A percentile compares a stretch with the other conserved stretches of the same genome.
Evolutionary conservation across 2,888 invertebrate species (phyloP).

Genomic region (Pristionchus arcanus): DNA sequence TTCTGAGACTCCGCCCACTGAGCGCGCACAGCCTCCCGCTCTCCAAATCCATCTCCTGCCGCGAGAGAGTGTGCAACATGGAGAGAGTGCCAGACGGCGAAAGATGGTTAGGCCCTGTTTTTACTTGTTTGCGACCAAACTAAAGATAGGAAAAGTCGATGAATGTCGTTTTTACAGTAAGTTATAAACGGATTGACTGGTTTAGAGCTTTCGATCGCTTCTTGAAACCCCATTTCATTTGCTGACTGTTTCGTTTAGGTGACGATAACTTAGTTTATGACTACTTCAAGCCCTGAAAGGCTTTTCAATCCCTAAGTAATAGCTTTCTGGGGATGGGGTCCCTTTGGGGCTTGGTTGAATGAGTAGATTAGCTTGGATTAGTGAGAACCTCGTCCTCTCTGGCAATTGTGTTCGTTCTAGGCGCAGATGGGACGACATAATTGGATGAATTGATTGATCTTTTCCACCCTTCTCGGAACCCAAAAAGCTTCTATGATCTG

Average conservation of each 20-base stretch:
- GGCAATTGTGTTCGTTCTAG: constrained; percentile 11
- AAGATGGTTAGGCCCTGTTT: too few relatives aligned
- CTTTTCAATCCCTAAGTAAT: background rate
- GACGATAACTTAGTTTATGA: background rate
- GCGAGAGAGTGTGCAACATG: background rate
- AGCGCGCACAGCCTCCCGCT: constrained; percentile 20
- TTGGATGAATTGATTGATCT: constrained; percentile 22
- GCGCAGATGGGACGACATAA: constrained; percentile 30
- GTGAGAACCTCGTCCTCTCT: background rate
- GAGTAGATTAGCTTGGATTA: constrained; percentile 30
- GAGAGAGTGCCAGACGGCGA: background rate
- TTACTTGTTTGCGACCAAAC: too few relatives aligned
- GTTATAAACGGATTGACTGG: too few relatives aligned
- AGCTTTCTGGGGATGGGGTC: background rate
- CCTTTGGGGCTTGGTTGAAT: constrained; percentile 1
- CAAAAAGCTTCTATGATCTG: constrained; percentile 6
- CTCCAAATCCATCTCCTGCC: background rate
- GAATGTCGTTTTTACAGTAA: too few relatives aligned
- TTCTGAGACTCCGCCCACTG: constrained; percentile 15
- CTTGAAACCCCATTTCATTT: too few relatives aligned
- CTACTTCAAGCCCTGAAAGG: too few relatives aligned
- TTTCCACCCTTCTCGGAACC: background rate
- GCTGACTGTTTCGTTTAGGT: background rate
- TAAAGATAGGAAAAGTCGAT: too few relatives aligned
- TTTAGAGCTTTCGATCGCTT: too few relatives aligned